Evolutionary conservation across 2,797 vertebrate species (phyloP), one percentile per base, ranked within the genome.

Genomic region (Clamator glandarius): DNA sequence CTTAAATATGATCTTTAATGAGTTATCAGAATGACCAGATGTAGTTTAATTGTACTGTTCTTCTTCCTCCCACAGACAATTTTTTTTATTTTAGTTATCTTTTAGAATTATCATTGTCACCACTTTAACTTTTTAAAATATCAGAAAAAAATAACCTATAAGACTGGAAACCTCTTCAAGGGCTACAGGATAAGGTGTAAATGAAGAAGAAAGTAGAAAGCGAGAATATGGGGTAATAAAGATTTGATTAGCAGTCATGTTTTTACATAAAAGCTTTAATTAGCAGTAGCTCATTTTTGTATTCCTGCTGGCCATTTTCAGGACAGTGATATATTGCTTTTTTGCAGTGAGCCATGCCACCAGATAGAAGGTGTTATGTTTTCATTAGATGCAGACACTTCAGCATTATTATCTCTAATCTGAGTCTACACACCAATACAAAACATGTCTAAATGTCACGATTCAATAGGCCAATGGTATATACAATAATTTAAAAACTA

Each of bases 241-340:
- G 52, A 63, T 88, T 96, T 96, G 68, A 92, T 94, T 94, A 88
- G 48, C 68, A 91, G 84, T 79, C n/a, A 15, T 86, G 44, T 67
- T 81, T 96, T 94, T 80, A 44, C 28, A 79, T 94, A 89, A 91
- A 95, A 83, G 15, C 8, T 63, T 93, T 95, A 90, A 96, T 96
- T 91, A 96, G 39, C 55, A 94, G 90, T 87, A 66, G 28, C 24
- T 91, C 18, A 74, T 83, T 89, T 96, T 92, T 55, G 23, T 90
- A 8, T 90, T 86, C 74, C 23, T 87, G 24, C 15, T 70, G 68
- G 25, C 36, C 76, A 46, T 76, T 95, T 79, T 78, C 70, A 74
- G 75, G 46, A 84, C 73, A 93, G 51, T 95, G 72, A 93, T 93
- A 42, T 54, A 92, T 95, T 94, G 90, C 42, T 89, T 82, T 95